A percentile compares a stretch with the other conserved stretches of the same genome.
Conservation (phyloP, 2,888 invertebrate species). For the Thymelicus sylvestris region DNA sequence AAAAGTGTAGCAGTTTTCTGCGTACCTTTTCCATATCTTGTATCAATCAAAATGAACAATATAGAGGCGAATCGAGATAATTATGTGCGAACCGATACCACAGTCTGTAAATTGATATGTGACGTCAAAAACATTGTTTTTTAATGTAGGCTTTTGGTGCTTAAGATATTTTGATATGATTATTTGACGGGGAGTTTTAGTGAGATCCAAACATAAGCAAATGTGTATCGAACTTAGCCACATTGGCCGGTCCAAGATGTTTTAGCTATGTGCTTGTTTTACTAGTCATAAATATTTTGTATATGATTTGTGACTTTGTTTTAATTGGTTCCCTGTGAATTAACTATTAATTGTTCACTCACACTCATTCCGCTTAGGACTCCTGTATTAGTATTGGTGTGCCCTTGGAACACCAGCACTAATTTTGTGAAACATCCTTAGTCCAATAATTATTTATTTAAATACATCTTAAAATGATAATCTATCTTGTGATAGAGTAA, state of each 20-base stretch:
- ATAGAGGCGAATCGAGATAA: conserved; percentile 9
- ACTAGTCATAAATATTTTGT: conserved; percentile 82
- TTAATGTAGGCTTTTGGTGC: conserved; percentile 35
- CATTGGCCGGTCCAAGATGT: conserved; percentile 51
- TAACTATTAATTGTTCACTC: conserved; percentile 53
- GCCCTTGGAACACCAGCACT: background rate
- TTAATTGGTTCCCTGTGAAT: conserved; percentile 50
- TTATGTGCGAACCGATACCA: background rate
- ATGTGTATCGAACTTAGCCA: conserved; percentile 63
- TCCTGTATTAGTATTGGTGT: too few relatives aligned
- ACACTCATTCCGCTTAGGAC: too few relatives aligned
- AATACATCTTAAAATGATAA: too few relatives aligned
- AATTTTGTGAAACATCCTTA: background rate
- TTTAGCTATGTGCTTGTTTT: conserved; percentile 72
- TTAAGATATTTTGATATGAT: conserved; percentile 36
- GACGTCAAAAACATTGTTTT: conserved; percentile 27
- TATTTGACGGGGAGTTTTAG: conserved; percentile 52
- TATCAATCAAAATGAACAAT: conserved; percentile 21
- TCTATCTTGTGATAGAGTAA: too few relatives aligned
- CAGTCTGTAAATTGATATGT: conserved; percentile 22
- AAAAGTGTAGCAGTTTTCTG: conserved; percentile 59
- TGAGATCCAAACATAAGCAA: conserved; percentile 62
- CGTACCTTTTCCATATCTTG: background rate
- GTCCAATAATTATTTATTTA: too few relatives aligned
- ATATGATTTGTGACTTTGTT: conserved; percentile 72